phyloP scores from a whole-genome alignment of 2,797 vertebrate genomes.

The Enteromius treurensis region DNA sequence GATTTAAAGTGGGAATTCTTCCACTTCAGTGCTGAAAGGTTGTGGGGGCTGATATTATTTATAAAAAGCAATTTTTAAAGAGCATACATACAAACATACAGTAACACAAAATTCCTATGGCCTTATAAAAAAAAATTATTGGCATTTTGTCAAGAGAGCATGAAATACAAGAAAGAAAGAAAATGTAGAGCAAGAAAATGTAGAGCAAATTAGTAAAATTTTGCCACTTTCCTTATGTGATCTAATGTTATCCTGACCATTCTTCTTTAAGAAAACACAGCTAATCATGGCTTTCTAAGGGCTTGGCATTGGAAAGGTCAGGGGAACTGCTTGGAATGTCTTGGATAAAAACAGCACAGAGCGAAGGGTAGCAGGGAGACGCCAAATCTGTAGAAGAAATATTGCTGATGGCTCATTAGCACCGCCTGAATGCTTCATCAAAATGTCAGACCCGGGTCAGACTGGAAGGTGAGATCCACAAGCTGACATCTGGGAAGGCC shows the following conservation, averaged over 20 bases:
- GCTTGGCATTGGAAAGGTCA: slow-evolving; percentile 62
- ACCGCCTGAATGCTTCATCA: slow-evolving; percentile 55
- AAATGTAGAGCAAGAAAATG: no score
- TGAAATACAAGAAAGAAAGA: no score
- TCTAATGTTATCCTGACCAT: background rate
- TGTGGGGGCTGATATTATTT: no score
- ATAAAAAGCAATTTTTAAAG: no score
- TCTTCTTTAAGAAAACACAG: no score
- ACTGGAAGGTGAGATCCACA: slow-evolving; percentile 53
- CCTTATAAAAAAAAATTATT: no score
- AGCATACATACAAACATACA: no score
- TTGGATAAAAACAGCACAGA: slow-evolving; percentile 48
- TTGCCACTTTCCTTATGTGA: background rate
- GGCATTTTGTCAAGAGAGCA: no score
- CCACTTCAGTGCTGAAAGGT: no score
- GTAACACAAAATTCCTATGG: no score
- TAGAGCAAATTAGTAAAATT: background rate
- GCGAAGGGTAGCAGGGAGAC: slow-evolving; percentile 26
- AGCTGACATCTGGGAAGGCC: slow-evolving; percentile 51
- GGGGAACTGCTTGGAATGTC: slow-evolving; percentile 53
- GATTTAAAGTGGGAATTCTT: no score
- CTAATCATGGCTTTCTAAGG: background rate
- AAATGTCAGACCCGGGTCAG: slow-evolving; percentile 61
- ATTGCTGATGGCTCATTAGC: slow-evolving; percentile 62
- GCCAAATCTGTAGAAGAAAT: slow-evolving; percentile 61